A percentile compares a stretch with the other conserved stretches of the same genome.
phyloP scores from a whole-genome alignment of 2,888 invertebrate genomes.

The Nezara viridula region DNA sequence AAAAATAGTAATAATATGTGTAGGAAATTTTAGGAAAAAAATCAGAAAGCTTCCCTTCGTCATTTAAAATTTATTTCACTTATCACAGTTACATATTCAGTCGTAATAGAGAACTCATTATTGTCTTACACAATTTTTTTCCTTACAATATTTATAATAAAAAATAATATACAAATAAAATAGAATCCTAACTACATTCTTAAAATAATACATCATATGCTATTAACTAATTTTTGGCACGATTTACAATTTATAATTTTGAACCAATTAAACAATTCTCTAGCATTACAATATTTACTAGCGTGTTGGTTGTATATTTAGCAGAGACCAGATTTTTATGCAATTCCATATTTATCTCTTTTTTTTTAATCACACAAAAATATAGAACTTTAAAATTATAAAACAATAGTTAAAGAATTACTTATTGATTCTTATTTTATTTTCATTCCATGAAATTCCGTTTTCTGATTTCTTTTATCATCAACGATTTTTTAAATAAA shows the following conservation, averaged over 20 bases:
- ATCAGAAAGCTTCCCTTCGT: no score
- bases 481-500: neutral
- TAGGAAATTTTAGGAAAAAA: no score
- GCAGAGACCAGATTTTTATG: neutral
- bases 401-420: no score
- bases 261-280: neutral
- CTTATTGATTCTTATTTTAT: no score
- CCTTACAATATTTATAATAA: neutral
- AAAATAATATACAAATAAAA: neutral
- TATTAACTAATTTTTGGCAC: conserved; percentile 5
- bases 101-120: neutral
- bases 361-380: no score
- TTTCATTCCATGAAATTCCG: neutral
- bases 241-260: neutral
- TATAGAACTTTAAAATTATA: no score
- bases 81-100: conserved; percentile 23
- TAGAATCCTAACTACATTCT: neutral
- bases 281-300: neutral
- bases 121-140: neutral
- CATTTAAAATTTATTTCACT: neutral
- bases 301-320: neutral
- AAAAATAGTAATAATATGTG: no score
- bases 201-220: neutral
- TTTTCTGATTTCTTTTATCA: neutral
- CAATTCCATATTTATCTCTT: neutral